Percentiles rank a stretch among this genome's conserved stretches.
These are phyloP conservation scores for Agonopterix subpropinquella DNA, from an alignment of 2,888 invertebrate species.

Conservation along the genomic window DNA sequence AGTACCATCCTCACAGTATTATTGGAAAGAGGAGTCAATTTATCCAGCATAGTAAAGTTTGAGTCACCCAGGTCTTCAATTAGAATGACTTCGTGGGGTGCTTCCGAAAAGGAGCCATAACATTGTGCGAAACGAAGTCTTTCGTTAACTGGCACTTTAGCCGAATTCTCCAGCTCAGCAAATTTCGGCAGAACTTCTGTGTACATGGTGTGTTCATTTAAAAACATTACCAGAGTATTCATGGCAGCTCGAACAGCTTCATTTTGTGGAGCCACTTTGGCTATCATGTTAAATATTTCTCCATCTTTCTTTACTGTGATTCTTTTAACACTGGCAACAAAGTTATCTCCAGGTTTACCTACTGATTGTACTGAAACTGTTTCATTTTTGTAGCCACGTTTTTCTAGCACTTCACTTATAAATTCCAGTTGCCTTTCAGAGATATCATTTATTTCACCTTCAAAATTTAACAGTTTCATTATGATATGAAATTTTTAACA, in stretches of 20 bases:
- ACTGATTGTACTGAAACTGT: slow-evolving; percentile 24
- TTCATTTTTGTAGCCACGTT: slow-evolving; percentile 22
- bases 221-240: slow-evolving; percentile 17
- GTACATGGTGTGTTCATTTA: slow-evolving; percentile 31
- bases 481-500: neutral
- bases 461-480: slow-evolving; percentile 18
- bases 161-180: slow-evolving; percentile 18
- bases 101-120: slow-evolving; percentile 24
- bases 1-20: slow-evolving; percentile 19
- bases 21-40: slow-evolving; percentile 11
- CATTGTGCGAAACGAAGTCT: slow-evolving; percentile 24
- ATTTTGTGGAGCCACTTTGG: slow-evolving; percentile 24
- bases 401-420: slow-evolving; percentile 25
- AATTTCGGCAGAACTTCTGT: slow-evolving; percentile 25
- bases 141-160: slow-evolving; percentile 21
- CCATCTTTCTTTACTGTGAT: slow-evolving; percentile 22
- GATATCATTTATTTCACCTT: slow-evolving; percentile 25
- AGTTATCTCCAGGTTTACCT: slow-evolving; percentile 32
- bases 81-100: slow-evolving; percentile 30
- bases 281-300: slow-evolving; percentile 21
- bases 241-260: slow-evolving; percentile 13
- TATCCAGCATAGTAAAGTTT: slow-evolving; percentile 25
- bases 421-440: slow-evolving; percentile 25
- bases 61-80: slow-evolving; percentile 31
- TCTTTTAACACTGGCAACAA: slow-evolving; percentile 22